Evolutionary conservation across 2,888 invertebrate genomes (phyloP), one percentile per base, ranked within the genome.

Genomic region (Drosophila barbarae): DNA sequence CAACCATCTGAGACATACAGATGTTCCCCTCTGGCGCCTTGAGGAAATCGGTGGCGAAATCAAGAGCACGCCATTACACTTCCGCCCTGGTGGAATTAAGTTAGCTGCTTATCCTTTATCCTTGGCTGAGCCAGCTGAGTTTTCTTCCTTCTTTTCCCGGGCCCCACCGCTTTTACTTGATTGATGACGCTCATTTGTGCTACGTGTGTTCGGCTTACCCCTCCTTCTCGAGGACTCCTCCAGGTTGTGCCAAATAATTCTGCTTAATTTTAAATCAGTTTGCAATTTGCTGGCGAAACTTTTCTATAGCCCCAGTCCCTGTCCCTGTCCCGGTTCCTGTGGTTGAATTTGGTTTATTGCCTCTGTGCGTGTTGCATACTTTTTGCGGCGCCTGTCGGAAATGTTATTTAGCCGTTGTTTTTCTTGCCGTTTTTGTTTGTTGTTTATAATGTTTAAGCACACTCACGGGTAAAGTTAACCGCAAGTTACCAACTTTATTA

Each of bases 221-320:
- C 49, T 56, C 50, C 44, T 66, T 47, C 44, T 66, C 53, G 39
- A 18, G 46, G 30, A 47, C 41, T 55, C 28, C 32, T 13, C 35
- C 59, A 44, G 56, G 57, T 71, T 66, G 69, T 73, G 69, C 72
- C 78, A 76, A 78, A 78, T 81, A 74, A 84, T 84, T 76, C 73
- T 72, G 75, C 77, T 84, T 84, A 81, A 81, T 84, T 81, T 81
- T 79, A 81, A 81, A 84, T 81, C 81, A 81, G 81, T 81, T 81
- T 82, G 63, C 79, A 79, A 79, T 81, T 80, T 81, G 68, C 65
- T 65, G 50, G 36, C 38, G 32, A 49, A 73, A 75, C 63, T 67
- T 74, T 65, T 46, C 41, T 15, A 18, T 42, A 44, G 36, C 60
- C 44, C 5, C 52, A 15, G 8, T 23, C 30, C 64, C 32, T 8